Conservation (phyloP, 2,888 invertebrate genomes). For the Malthinus flaveolus region DNA sequence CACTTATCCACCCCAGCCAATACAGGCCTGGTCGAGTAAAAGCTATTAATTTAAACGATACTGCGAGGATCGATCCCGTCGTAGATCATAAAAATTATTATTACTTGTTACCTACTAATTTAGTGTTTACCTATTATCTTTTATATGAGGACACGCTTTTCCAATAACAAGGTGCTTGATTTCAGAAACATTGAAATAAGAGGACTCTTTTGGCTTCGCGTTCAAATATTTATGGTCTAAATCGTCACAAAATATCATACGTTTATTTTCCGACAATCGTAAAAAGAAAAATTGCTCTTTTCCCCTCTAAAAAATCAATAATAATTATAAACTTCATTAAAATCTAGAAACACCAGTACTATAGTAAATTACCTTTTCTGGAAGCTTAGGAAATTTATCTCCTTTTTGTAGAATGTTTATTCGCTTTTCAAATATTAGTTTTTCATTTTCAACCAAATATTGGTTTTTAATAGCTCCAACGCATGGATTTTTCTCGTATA, state of each 20-base stretch:
- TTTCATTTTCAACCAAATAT: slow-evolving; percentile 38
- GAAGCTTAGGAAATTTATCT: slow-evolving; percentile 44
- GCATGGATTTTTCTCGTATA: slow-evolving; percentile 37
- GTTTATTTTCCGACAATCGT: slow-evolving; percentile 31
- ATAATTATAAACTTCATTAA: background rate
- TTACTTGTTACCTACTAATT: too few relatives aligned
- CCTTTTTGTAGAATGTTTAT: slow-evolving; percentile 43
- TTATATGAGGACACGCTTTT: slow-evolving; percentile 47
- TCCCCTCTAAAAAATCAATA: slow-evolving; percentile 32
- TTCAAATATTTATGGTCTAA: slow-evolving; percentile 23
- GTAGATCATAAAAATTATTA: slow-evolving; percentile 13
- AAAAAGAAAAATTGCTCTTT: slow-evolving; percentile 33
- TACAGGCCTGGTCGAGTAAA: too few relatives aligned
- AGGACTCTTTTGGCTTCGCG: slow-evolving; percentile 26
- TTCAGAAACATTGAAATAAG: slow-evolving; percentile 35
- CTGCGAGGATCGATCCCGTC: too few relatives aligned
- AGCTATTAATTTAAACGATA: too few relatives aligned
- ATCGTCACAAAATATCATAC: slow-evolving; percentile 31
- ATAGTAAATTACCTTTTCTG: slow-evolving; percentile 42
- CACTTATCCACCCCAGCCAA: too few relatives aligned
- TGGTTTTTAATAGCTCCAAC: slow-evolving; percentile 42
- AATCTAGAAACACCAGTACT: background rate
- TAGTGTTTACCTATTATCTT: slow-evolving; percentile 44
- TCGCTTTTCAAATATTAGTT: slow-evolving; percentile 42
- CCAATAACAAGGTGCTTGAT: slow-evolving; percentile 48